These are phyloP conservation scores for Monochamus alternatus DNA, from an alignment of 2,888 invertebrate species.

Conservation along the genomic window DNA sequence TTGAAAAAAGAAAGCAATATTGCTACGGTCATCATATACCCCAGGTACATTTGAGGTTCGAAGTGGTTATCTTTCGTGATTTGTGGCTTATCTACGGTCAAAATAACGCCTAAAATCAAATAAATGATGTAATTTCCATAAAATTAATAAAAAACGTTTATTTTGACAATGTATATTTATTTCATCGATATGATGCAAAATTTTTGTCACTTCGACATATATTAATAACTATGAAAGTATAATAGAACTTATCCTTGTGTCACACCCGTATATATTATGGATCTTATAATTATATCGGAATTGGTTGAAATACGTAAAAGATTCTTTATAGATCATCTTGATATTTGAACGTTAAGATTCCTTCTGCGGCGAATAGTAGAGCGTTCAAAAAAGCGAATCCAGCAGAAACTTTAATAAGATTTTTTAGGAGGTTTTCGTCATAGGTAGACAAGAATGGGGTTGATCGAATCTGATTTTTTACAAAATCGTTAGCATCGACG, in stretches of 20 bases:
- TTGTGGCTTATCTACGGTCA: not conserved
- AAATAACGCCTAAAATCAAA: slow-evolving; percentile 21
- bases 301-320: too few species aligned
- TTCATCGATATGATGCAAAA: not conserved
- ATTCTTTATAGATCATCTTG: slow-evolving; percentile 71
- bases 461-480: slow-evolving; percentile 62
- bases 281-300: not conserved
- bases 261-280: not conserved
- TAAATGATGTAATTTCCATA: not conserved
- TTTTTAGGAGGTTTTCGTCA: slow-evolving; percentile 77
- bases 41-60: not conserved
- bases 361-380: slow-evolving; percentile 76
- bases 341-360: slow-evolving; percentile 76
- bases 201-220: not conserved
- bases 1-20: slow-evolving; percentile 20
- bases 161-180: too few species aligned
- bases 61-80: not conserved
- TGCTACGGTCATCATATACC: not conserved
- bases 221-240: not conserved
- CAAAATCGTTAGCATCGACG: slow-evolving; percentile 67
- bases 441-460: slow-evolving; percentile 69
- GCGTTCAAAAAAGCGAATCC: slow-evolving; percentile 78
- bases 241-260: not conserved
- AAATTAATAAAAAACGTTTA: not conserved
- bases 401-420: slow-evolving; percentile 78